These are phyloP conservation scores for Leptinotarsa rubiginosa DNA, from an alignment of 2,888 invertebrate genomes.

Conservation along the genomic window DNA sequence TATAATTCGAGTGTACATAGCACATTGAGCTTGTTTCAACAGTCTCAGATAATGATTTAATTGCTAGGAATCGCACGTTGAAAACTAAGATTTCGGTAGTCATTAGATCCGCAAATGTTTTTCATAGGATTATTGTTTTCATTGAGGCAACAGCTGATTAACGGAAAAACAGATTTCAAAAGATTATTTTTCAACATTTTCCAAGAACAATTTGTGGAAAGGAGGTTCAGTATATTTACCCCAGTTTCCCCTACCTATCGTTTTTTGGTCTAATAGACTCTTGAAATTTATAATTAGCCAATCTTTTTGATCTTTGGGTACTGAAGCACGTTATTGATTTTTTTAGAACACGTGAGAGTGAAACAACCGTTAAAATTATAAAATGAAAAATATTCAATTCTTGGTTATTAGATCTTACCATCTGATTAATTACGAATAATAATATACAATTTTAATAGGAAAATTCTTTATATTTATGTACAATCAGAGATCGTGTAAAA, in stretches of 20 bases:
- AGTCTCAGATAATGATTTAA: too few relatives aligned
- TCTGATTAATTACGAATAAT: constrained; percentile 52
- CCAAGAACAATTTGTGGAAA: too few relatives aligned
- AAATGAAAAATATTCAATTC: constrained; percentile 45
- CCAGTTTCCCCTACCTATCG: constrained; percentile 13
- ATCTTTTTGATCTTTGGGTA: constrained; percentile 43
- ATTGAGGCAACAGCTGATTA: too few relatives aligned
- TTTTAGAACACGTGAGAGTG: constrained; percentile 50
- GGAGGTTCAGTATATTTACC: neutral
- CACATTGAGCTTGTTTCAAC: too few relatives aligned
- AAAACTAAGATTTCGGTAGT: too few relatives aligned
- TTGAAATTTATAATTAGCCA: constrained; percentile 50
- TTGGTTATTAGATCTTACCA: constrained; percentile 48
- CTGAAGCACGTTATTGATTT: constrained; percentile 53
- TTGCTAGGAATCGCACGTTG: too few relatives aligned
- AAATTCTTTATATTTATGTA: constrained; percentile 42
- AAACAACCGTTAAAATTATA: constrained; percentile 45
- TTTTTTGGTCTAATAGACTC: constrained; percentile 27
- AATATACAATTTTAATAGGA: constrained; percentile 45
- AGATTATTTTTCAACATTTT: too few relatives aligned
- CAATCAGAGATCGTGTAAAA: constrained; percentile 41
- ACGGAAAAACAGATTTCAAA: too few relatives aligned
- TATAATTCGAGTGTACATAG: too few relatives aligned
- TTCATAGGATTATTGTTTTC: too few relatives aligned
- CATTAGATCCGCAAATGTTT: too few relatives aligned